Evolutionary conservation across 2,888 invertebrate genomes (phyloP).

Genomic region (Drosophila glabriapex): DNA sequence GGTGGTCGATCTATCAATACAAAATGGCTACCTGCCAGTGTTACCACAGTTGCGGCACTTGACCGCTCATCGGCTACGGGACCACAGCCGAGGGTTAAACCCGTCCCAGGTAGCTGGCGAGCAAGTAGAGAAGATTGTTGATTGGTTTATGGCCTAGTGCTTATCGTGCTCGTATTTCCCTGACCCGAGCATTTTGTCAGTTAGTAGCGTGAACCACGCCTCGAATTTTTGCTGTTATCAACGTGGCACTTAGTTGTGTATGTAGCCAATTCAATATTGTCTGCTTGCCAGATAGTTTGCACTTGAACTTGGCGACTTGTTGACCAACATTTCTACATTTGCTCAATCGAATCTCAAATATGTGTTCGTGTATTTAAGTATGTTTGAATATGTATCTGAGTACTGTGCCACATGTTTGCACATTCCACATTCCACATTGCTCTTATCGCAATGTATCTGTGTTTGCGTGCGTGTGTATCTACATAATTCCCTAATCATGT

Average conservation of each 20-base stretch:
- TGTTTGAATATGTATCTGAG: not conserved
- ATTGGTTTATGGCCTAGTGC: constrained; percentile 26
- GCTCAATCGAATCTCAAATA: not conserved
- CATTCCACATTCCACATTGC: not conserved
- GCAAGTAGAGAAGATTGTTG: constrained; percentile 9
- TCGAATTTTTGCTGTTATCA: constrained; percentile 17
- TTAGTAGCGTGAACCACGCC: not conserved
- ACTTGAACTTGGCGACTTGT: constrained; percentile 25
- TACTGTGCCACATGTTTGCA: not conserved
- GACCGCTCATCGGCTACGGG: constrained; percentile 11
- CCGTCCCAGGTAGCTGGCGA: constrained; percentile 18
- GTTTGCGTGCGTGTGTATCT: not conserved
- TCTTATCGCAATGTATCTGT: not conserved
- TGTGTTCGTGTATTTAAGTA: too few species aligned
- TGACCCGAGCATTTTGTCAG: not conserved
- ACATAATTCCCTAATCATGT: too few species aligned
- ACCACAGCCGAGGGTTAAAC: constrained; percentile 14
- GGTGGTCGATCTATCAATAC: constrained; percentile 7
- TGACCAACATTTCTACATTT: constrained; percentile 9
- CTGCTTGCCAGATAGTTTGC: constrained; percentile 32
- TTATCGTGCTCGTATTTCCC: constrained; percentile 12
- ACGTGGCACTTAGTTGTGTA: constrained; percentile 14
- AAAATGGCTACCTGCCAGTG: constrained; percentile 39
- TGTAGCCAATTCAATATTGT: constrained; percentile 11
- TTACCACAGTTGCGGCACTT: constrained; percentile 23